phyloP scores from a whole-genome alignment of 1,140 invertebrate species.

The fruit fly (Drosophila melanogaster) region DNA sequence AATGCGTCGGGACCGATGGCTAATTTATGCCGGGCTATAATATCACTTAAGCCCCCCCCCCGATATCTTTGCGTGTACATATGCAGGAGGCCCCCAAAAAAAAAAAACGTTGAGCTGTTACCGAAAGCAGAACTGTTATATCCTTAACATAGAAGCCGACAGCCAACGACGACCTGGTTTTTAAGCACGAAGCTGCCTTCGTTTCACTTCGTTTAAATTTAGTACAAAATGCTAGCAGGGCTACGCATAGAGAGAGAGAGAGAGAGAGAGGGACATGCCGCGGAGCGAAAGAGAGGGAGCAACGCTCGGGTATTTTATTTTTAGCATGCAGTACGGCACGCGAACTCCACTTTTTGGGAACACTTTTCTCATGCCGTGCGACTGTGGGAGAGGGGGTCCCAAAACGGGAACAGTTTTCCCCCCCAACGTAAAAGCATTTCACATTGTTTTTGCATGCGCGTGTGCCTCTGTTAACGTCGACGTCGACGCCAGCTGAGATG shows the following conservation, averaged over 20 bases:
- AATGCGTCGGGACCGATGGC: slow-evolving; percentile 57
- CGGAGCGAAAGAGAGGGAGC: background rate
- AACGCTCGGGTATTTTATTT: slow-evolving; percentile 8
- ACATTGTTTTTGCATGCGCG: slow-evolving; percentile 43
- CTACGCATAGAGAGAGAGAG: background rate
- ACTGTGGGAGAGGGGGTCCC: background rate
- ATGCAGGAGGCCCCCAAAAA: background rate
- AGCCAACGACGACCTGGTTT: slow-evolving; percentile 52
- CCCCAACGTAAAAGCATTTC: background rate
- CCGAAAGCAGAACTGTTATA: slow-evolving; percentile 18
- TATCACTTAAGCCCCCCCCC: slow-evolving; percentile 51
- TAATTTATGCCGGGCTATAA: slow-evolving; percentile 62
- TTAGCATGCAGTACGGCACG: slow-evolving; percentile 5
- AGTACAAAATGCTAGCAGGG: slow-evolving; percentile 17
- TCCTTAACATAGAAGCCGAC: slow-evolving; percentile 30
- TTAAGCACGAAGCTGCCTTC: slow-evolving; percentile 14
- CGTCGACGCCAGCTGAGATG: slow-evolving; percentile 7
- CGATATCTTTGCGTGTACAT: background rate
- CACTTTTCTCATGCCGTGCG: background rate
- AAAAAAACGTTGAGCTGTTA: slow-evolving; percentile 13
- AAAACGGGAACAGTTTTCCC: slow-evolving; percentile 31
- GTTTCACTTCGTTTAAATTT: slow-evolving; percentile 33
- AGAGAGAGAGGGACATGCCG: background rate
- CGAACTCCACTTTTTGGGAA: slow-evolving; percentile 5
- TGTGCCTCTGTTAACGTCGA: slow-evolving; percentile 32